Base-by-base conservation (phyloP, 2,888 invertebrate species). In the Branchipolynoe longqiensis region DNA sequence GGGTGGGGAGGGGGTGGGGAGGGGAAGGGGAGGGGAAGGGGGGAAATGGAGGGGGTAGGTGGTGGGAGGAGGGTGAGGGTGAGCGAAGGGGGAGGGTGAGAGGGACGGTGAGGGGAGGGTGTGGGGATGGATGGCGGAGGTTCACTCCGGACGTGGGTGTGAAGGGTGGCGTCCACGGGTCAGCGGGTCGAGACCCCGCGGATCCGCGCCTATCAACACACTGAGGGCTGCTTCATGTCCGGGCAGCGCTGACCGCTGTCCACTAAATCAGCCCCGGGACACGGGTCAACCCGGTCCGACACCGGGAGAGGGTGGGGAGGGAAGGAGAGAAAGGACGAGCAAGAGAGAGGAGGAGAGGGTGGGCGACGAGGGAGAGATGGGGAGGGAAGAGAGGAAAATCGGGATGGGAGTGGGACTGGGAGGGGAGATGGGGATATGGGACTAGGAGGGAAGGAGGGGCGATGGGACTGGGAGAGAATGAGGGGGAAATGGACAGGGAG, bases 191-290 rank as follows among this genome's bases (percentile, higher is more conserved):
- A 14, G 25, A 31, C 36, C 69, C n/a, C 38, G 14, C 1, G 69
- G 69, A 69, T 33, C 69, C 33, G 69, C 36, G 33, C 38, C 69
- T 38, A 69, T 69, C 69, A 38, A 69, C 69, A 36, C 69, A 33
- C 18, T 3, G 69, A 69, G 69, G 1, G 31, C 22, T 14, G 14
- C 36, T 33, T 12, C 1, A 69, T 33, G 48, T n/a, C 78, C 22
- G 78, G 78, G 6, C 48, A 3, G 28, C 12, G 31, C 48, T 78
- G 78, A 78, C 78, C 78, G 48, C 48, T 78, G 78, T 78, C 78
- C 54, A 48, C 48, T 78, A 78, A 78, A 78, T 78, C 78, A 78
- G 48, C 78, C 78, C 6, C 18, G 25, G 48, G 78, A 41, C 41
- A 41, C n/a, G 48, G 78, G 41, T 41, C 48, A 41, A 41, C 3